These are phyloP conservation scores for Drosophila athabasca DNA, from an alignment of 1,140 invertebrate genomes.

Conservation along the genomic window DNA sequence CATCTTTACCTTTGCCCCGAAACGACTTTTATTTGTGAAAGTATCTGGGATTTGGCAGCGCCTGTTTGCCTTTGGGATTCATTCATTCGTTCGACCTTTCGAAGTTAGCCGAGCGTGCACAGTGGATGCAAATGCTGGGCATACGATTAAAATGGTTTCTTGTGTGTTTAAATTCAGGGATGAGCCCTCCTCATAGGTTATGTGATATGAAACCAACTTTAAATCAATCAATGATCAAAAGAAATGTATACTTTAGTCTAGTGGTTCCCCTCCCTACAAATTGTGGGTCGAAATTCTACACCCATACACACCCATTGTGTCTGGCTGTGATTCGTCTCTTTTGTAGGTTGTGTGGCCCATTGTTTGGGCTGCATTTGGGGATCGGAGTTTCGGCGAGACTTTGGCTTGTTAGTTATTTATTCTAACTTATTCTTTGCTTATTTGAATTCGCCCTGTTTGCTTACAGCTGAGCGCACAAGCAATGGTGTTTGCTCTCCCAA, in stretches of 20 bases:
- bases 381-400: slow-evolving; percentile 48
- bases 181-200: neutral
- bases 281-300: slow-evolving; percentile 39
- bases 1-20: slow-evolving; percentile 25
- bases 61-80: slow-evolving; percentile 65
- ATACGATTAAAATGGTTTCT: slow-evolving; percentile 6
- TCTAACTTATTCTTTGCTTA: slow-evolving; percentile 75
- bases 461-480: slow-evolving; percentile 68
- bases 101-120: slow-evolving; percentile 40
- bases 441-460: slow-evolving; percentile 77
- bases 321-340: slow-evolving; percentile 66
- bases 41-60: slow-evolving; percentile 59
- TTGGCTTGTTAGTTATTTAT: slow-evolving; percentile 72
- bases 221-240: slow-evolving; percentile 39
- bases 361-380: slow-evolving; percentile 2
- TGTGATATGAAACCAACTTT: slow-evolving; percentile 26
- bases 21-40: slow-evolving; percentile 57
- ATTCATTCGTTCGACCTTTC: slow-evolving; percentile 41
- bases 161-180: too few relatives aligned
- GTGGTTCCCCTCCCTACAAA: neutral
- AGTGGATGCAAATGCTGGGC: slow-evolving; percentile 41
- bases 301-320: slow-evolving; percentile 41
- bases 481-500: slow-evolving; percentile 50
- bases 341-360: slow-evolving; percentile 12
- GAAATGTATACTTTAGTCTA: slow-evolving; percentile 19